These are phyloP conservation scores for Neoniphon sammara DNA, from an alignment of 2,797 vertebrate genomes.

Conservation along the genomic window DNA sequence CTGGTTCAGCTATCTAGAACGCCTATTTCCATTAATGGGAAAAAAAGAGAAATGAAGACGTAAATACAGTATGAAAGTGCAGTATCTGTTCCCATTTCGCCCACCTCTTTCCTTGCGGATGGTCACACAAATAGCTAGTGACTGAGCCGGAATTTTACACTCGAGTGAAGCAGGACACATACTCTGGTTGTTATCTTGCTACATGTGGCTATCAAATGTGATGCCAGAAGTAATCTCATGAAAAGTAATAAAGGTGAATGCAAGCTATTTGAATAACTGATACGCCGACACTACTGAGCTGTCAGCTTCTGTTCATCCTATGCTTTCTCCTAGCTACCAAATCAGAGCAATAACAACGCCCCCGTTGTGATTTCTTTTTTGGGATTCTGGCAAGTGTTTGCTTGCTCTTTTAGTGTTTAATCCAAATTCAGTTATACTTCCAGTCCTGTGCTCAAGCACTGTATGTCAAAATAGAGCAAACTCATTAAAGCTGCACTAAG, in stretches of 20 bases:
- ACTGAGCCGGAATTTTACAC: constrained; percentile 23
- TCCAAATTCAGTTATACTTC: background rate
- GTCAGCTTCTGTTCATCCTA: constrained; percentile 3
- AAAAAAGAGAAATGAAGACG: background rate
- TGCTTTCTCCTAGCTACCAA: background rate
- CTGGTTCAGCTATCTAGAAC: constrained; percentile 4
- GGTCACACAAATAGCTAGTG: constrained; percentile 26
- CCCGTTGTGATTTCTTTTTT: background rate
- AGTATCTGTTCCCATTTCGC: constrained; percentile 3
- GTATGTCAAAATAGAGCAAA: background rate
- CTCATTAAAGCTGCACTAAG: background rate
- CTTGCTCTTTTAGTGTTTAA: background rate
- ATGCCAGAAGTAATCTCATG: constrained; percentile 22
- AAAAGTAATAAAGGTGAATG: constrained; percentile 15
- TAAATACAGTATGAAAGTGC: constrained; percentile 4
- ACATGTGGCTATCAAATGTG: constrained; percentile 25
- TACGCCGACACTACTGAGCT: background rate
- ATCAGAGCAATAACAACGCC: background rate
- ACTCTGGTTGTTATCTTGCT: constrained; percentile 25
- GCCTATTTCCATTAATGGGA: constrained; percentile 16
- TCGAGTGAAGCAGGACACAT: constrained; percentile 15
- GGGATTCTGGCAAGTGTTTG: background rate
- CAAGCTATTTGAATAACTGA: constrained; percentile 13
- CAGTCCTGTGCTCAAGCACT: background rate
- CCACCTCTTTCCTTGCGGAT: constrained; percentile 8